These are phyloP conservation scores for Papilio demoleus DNA, from an alignment of 2,888 invertebrate species.

Conservation along the genomic window DNA sequence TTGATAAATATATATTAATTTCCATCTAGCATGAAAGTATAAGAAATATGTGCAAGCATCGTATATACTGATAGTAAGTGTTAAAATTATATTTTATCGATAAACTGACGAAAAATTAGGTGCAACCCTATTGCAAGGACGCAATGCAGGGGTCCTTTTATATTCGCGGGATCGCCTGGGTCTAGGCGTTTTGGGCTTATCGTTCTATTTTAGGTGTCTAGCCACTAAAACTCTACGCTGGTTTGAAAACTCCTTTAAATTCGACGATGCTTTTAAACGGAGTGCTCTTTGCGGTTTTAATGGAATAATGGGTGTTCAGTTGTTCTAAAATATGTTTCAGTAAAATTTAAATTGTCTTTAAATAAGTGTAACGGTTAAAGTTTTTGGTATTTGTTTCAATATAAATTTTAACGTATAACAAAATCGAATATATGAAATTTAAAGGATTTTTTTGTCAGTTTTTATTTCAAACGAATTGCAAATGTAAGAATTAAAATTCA, in stretches of 20 bases:
- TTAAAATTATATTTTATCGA: not conserved
- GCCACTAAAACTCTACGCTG: constrained; percentile 34
- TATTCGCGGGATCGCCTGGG: constrained; percentile 35
- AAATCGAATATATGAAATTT: too few relatives aligned
- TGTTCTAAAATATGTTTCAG: not conserved
- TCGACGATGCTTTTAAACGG: constrained; percentile 23
- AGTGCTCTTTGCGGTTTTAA: constrained; percentile 26
- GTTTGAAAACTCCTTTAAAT: constrained; percentile 28
- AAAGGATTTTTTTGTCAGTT: not conserved
- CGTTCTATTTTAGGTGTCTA: constrained; percentile 41
- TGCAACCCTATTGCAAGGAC: constrained; percentile 28
- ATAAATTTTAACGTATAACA: too few relatives aligned
- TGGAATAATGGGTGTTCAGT: not conserved
- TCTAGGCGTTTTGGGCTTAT: constrained; percentile 39
- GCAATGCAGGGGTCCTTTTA: constrained; percentile 36
- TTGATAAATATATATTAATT: too few relatives aligned
- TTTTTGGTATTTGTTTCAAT: too few relatives aligned
- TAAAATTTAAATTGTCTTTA: not conserved
- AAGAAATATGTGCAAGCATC: too few relatives aligned
- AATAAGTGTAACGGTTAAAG: too few relatives aligned
- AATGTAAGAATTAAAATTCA: constrained; percentile 20
- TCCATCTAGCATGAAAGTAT: too few relatives aligned
- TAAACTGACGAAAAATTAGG: not conserved
- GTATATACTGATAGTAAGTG: too few relatives aligned
- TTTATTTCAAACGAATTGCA: constrained; percentile 4